Evolutionary conservation across 2,113 vertebrate genomes (phyloP), one percentile per base, ranked within the genome.

Genomic region (Picathartes gymnocephalus): DNA sequence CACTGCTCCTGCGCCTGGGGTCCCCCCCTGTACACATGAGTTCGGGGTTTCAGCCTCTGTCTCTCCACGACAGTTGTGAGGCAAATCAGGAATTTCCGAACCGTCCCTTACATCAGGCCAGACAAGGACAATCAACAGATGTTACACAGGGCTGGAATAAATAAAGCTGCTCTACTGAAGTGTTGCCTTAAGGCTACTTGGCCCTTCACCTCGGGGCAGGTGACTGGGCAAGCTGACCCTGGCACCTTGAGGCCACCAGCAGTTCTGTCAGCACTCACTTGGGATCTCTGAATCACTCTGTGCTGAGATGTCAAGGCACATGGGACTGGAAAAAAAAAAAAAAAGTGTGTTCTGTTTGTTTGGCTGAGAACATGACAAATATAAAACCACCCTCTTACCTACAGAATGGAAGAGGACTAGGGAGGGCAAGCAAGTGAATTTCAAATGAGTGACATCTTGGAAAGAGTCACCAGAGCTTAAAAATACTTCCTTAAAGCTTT

Each of bases 361-460:
- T 81, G 40, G 3, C 27, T 92, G 56, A 92, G 44, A 79, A 51
- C 7, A 61, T 6, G 44, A 28, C 8, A 79, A 72, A n/a, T 82
- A n/a, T 28, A 69, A 76, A 88, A 27, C 7, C 3, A 47, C 4
- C 3, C 8, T n/a, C 21, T 51, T 50, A 31, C 0, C 0, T 60
- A 25, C 6, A 61, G 39, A 48, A 39, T 48, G 27, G 47, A 76
- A 89, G 45, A 89, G 23, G 8, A 45, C 13, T 50, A 70, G 20
- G 25, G 77, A 86, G 27, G 17, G 9, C 15, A 80, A 88, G 35
- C 7, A 79, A 68, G 23, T 10, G 51, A 58, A 71, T 74, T 79
- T 71, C 25, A 61, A 61, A 62, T 54, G 6, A 68, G 18, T 78
- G 44, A 47, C 14, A 61, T 13, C 61, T 81, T 64, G 10, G n/a